A percentile compares a stretch with the other conserved stretches of the same genome.
Conservation (phyloP, 2,888 invertebrate genomes). For the Erebia epiphron region DNA sequence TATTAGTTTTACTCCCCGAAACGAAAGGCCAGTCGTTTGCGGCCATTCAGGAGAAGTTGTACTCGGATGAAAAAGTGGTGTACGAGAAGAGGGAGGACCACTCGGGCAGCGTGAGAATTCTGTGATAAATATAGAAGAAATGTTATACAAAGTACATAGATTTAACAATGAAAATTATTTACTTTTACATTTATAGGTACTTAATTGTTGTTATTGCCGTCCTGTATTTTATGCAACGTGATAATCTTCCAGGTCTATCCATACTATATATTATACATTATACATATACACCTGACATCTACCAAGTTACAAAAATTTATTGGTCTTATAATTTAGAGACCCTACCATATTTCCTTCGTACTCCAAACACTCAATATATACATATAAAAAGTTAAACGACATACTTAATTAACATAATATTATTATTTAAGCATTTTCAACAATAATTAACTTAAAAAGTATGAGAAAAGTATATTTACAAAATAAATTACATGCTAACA, state of each 20-base stretch:
- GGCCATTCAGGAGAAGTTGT: conserved; percentile 79
- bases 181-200: conserved; percentile 18
- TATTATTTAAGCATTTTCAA: no score
- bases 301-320: no score
- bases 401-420: not conserved
- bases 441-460: no score
- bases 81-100: conserved; percentile 66
- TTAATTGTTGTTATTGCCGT: conserved; percentile 25
- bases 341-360: not conserved
- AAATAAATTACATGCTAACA: not conserved
- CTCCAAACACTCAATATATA: not conserved
- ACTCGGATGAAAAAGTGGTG: conserved; percentile 63
- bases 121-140: conserved; percentile 25
- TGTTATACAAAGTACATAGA: conserved; percentile 33
- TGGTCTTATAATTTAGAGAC: no score
- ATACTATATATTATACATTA: not conserved
- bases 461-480: not conserved
- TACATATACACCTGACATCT: not conserved
- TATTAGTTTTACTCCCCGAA: conserved; percentile 80
- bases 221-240: conserved; percentile 12
- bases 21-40: conserved; percentile 84
- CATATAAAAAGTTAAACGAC: no score
- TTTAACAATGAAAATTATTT: conserved; percentile 37
- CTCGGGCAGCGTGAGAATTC: conserved; percentile 63
- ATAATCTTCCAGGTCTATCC: not conserved